Conservation (phyloP, 2,797 vertebrate genomes). For the Notolabrus celidotus region DNA sequence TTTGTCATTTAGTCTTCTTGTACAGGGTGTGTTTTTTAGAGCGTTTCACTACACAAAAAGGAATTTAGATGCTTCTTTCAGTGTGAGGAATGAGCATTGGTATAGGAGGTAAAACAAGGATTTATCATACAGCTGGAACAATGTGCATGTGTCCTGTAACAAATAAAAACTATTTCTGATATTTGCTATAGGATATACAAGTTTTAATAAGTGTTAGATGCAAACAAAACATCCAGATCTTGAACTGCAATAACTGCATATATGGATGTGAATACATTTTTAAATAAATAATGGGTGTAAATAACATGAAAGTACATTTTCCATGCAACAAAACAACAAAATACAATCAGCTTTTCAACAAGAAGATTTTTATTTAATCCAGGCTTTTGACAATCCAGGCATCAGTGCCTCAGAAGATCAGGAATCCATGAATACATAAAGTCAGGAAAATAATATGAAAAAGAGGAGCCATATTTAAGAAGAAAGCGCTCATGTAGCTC, state of each 20-base stretch:
- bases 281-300: conserved; percentile 60
- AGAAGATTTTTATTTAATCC: conserved; percentile 60
- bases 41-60: conserved; percentile 42
- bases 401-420: conserved; percentile 73
- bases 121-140: neutral
- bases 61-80: conserved; percentile 29
- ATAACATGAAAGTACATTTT: conserved; percentile 48
- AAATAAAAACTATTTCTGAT: conserved; percentile 25
- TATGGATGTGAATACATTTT: conserved; percentile 30
- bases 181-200: neutral
- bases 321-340: conserved; percentile 38
- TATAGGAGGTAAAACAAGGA: conserved; percentile 19
- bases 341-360: conserved; percentile 54
- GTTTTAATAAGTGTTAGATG: conserved; percentile 4
- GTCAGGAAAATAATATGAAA: conserved; percentile 74
- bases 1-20: conserved; percentile 66
- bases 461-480: conserved; percentile 80
- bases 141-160: conserved; percentile 8
- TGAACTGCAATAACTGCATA: conserved; percentile 19
- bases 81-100: conserved; percentile 11
- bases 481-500: conserved; percentile 84
- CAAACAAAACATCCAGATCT: conserved; percentile 21
- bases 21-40: conserved; percentile 42
- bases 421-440: conserved; percentile 79
- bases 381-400: conserved; percentile 68